Evolutionary conservation across 2,113 vertebrate species (phyloP).

Genomic region (Condylura cristata): DNA sequence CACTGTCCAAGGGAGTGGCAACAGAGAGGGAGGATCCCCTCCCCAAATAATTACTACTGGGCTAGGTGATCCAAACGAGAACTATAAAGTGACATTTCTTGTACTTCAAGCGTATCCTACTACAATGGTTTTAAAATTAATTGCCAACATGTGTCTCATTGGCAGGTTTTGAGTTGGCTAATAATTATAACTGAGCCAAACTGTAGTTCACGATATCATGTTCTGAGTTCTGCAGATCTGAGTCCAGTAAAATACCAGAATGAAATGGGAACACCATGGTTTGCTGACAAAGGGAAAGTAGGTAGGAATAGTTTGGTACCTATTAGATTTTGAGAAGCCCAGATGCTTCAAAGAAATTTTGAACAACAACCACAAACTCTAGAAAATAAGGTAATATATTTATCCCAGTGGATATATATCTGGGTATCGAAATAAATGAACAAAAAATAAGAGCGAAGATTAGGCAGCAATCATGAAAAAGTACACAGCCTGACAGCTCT

Average conservation of each 20-base stretch:
- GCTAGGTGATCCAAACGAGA: background rate
- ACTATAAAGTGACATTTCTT: background rate
- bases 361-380: background rate
- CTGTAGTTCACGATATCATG: background rate
- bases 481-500: background rate
- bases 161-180: background rate
- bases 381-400: constrained; percentile 34
- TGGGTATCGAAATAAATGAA: background rate
- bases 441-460: background rate
- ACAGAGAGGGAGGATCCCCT: background rate
- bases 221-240: background rate
- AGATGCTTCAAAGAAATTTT: background rate
- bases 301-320: background rate
- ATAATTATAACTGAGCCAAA: background rate
- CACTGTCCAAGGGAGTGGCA: background rate
- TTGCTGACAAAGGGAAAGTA: constrained; percentile 12
- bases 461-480: background rate
- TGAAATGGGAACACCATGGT: background rate
- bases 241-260: constrained; percentile 22
- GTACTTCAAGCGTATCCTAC: background rate
- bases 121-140: background rate
- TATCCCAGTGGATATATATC: background rate
- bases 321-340: background rate
- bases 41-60: background rate
- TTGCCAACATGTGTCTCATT: background rate